Evolutionary conservation across 2,113 vertebrate species (phyloP).

Genomic region (Taxidea taxus): DNA sequence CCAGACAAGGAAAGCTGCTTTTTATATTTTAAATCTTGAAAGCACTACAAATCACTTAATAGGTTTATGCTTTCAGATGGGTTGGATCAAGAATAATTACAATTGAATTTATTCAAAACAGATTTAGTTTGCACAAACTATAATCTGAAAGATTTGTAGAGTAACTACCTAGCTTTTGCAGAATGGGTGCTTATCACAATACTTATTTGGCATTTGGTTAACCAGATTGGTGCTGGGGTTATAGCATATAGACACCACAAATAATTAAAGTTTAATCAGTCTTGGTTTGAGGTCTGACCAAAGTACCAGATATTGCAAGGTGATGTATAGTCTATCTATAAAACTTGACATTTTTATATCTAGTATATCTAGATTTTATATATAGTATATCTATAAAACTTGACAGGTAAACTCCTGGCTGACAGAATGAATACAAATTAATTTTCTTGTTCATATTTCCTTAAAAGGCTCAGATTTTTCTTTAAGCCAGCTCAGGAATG

Average conservation of each 20-base stretch:
- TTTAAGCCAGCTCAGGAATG: not conserved
- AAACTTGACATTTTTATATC: not conserved
- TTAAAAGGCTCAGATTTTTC: not conserved
- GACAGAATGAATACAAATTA: not conserved
- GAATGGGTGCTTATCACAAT: not conserved
- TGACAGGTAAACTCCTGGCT: not conserved
- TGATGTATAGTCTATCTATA: not conserved
- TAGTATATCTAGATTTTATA: no score
- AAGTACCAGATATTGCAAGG: not conserved
- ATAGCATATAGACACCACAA: not conserved
- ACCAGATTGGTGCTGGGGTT: not conserved
- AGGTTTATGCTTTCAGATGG: constrained; percentile 23
- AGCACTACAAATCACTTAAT: constrained; percentile 8
- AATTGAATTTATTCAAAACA: constrained; percentile 23
- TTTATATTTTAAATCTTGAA: constrained; percentile 50
- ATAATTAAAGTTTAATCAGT: not conserved
- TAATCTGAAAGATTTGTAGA: not conserved
- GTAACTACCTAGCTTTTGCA: not conserved
- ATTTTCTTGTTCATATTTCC: not conserved
- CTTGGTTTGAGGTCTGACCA: not conserved
- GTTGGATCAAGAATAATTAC: constrained; percentile 3
- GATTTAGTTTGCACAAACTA: not conserved
- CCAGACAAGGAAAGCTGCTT: constrained; percentile 20
- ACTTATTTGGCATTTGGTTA: not conserved
- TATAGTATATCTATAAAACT: not conserved